These are phyloP conservation scores for Zoanthus sociatus DNA, from an alignment of 92 coral and sea anemone species.

Conservation along the genomic window DNA sequence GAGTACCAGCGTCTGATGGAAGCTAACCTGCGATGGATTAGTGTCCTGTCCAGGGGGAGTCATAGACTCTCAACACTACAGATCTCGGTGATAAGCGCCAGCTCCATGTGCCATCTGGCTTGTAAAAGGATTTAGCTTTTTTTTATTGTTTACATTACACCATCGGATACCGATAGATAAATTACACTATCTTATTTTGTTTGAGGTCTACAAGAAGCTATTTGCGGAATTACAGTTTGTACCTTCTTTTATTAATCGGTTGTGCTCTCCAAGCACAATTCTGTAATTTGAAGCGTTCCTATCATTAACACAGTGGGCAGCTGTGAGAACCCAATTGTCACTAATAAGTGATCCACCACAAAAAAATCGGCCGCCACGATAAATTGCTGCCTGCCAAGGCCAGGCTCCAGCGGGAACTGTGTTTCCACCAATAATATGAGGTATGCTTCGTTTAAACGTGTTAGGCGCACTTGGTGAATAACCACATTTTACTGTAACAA, in stretches of 20 bases:
- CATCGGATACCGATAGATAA: too few species aligned
- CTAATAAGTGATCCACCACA: constrained; percentile 38
- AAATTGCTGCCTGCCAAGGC: constrained; percentile 47
- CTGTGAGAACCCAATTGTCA: constrained; percentile 27
- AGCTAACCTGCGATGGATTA: too few species aligned
- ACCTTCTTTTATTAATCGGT: constrained; percentile 36
- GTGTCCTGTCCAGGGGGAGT: too few species aligned
- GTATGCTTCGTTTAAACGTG: constrained; percentile 10
- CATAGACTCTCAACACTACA: too few species aligned
- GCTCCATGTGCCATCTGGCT: too few species aligned
- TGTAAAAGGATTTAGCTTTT: too few species aligned
- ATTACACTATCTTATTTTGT: too few species aligned
- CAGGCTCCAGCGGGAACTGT: constrained; percentile 28
- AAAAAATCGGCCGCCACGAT: constrained; percentile 12
- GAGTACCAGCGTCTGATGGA: too few species aligned
- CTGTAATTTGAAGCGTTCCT: constrained; percentile 26
- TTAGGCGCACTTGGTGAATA: constrained; percentile 41
- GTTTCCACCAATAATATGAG: constrained; percentile 10
- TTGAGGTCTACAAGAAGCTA: neutral
- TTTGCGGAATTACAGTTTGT: neutral
- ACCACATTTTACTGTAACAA: constrained; percentile 23
- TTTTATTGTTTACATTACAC: too few species aligned
- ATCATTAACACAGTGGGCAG: constrained; percentile 42
- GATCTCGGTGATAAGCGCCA: too few species aligned
- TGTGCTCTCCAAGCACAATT: constrained; percentile 31